A percentile compares a stretch with the other conserved stretches of the same genome.
These are phyloP conservation scores for Tympanoctomys barrerae DNA, from an alignment of 2,797 vertebrate species.

Conservation along the genomic window DNA sequence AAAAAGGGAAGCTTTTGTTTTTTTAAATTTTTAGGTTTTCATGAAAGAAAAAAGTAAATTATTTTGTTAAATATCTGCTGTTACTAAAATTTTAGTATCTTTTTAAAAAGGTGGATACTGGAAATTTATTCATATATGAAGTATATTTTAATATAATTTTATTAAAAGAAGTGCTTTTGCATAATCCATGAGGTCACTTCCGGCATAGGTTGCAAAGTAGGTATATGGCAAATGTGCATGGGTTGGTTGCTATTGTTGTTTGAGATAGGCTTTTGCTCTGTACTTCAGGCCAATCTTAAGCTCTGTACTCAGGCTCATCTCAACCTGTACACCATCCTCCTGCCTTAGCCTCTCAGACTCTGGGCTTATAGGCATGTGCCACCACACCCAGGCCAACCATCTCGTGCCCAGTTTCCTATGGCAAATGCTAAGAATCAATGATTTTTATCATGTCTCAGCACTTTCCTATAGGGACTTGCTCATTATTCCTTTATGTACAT, in stretches of 20 bases:
- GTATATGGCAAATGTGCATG: neutral
- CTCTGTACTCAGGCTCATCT: neutral
- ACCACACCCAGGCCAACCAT: neutral
- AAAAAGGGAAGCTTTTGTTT: constrained; percentile 13
- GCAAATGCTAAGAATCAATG: neutral
- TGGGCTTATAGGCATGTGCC: neutral
- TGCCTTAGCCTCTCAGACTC: neutral
- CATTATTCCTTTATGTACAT: neutral
- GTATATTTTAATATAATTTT: neutral
- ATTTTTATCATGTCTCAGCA: neutral
- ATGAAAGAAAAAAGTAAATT: neutral
- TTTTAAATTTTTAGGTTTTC: constrained; percentile 44
- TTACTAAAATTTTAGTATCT: constrained; percentile 1
- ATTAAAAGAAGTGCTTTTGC: neutral
- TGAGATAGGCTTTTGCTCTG: neutral
- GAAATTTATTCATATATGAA: constrained; percentile 36
- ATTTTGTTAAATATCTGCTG: constrained; percentile 37
- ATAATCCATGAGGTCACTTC: neutral
- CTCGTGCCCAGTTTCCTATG: neutral
- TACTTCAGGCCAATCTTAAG: neutral
- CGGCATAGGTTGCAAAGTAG: neutral
- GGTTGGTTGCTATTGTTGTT: neutral
- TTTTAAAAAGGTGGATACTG: constrained; percentile 1
- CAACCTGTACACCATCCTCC: neutral
- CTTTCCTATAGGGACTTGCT: neutral